phyloP scores from a whole-genome alignment of 2,888 invertebrate species.

The Harpagoxenus sublaevis region DNA sequence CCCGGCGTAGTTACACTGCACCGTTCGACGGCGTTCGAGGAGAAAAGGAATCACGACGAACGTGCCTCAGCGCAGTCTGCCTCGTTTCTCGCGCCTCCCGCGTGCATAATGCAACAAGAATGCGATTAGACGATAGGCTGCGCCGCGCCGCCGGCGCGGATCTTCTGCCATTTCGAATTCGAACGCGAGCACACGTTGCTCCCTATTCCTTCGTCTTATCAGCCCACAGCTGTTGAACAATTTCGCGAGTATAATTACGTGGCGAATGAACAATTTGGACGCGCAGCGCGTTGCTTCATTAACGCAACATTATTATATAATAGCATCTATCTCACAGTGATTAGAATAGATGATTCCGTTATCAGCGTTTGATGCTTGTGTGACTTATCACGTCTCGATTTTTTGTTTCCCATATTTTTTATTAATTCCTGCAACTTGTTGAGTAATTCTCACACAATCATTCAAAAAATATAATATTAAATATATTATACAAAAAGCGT shows the following conservation, averaged over 20 bases:
- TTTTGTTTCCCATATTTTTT: not conserved
- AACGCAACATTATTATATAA: not conserved
- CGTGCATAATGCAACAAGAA: slow-evolving; percentile 28
- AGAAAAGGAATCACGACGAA: slow-evolving; percentile 34
- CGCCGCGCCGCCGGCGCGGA: not conserved
- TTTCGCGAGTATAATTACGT: not conserved
- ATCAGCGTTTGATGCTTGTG: slow-evolving; percentile 10
- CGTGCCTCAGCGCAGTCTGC: slow-evolving; percentile 37
- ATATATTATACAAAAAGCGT: not conserved
- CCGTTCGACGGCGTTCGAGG: slow-evolving; percentile 7
- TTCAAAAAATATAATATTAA: not conserved
- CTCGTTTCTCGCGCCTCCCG: slow-evolving; percentile 24
- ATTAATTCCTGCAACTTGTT: not conserved
- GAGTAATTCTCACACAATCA: not conserved
- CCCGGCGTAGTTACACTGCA: slow-evolving; percentile 35
- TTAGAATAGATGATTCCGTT: slow-evolving; percentile 20
- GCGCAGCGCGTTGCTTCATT: not conserved
- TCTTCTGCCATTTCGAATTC: slow-evolving; percentile 1
- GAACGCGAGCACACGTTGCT: not conserved
- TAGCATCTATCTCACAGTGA: not conserved
- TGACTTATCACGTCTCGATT: slow-evolving; percentile 7
- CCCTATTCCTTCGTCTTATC: not conserved
- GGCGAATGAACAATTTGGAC: not conserved
- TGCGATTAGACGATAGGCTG: slow-evolving; percentile 9
- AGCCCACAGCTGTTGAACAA: not conserved